Base-by-base conservation (phyloP, 2,888 invertebrate genomes). In the Drymonia ruficornis region DNA sequence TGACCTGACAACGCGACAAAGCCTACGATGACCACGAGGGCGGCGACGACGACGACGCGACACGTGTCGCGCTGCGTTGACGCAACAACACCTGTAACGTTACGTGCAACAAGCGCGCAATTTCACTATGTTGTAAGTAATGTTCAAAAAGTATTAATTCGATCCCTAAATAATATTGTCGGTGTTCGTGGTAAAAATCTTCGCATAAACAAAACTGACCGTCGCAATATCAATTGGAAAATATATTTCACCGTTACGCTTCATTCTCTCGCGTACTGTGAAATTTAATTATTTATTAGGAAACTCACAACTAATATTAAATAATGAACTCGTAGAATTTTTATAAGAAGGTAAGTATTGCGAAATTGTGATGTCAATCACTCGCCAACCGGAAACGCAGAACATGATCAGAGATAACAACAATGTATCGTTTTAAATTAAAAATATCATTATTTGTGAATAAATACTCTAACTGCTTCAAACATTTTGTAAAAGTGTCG, bases 201-300 rank as follows among this genome's bases (percentile, higher is more conserved):
- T 4, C 2, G 6, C 19, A 43, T 19, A 43, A 43, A 43, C 19
- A 43, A 43, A 43, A 43, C 19, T 19, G n/a, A 43, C 13, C 12
- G 19, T 19, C 12, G 43, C 19, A 43, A 19, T 19, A 16, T 16
- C 19, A 43, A 43, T 43, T 43, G 43, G 19, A 19, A 43, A 18
- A 43, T 19, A 19, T 19, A 19, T 13, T 43, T 19, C 19, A 13
- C 19, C 43, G 43, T 43, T 43, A 43, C 43, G 43, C 43, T 43
- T 19, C 4, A 19, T 13, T 43, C 43, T 19, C 43, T 13, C 43
- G 43, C 43, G 19, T 12, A 13, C 19, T 19, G 43, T 13, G 1
- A 19, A 43, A 43, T 43, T 19, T 43, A 43, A 43, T 43, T 43
- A 43, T 43, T 43, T 18, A 19, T 43, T 23, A 19, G 43, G 43